Percentiles rank a stretch among this genome's conserved stretches.
Evolutionary conservation across 1,140 invertebrate species (phyloP).

Genomic region (Anthonomus grandis): DNA sequence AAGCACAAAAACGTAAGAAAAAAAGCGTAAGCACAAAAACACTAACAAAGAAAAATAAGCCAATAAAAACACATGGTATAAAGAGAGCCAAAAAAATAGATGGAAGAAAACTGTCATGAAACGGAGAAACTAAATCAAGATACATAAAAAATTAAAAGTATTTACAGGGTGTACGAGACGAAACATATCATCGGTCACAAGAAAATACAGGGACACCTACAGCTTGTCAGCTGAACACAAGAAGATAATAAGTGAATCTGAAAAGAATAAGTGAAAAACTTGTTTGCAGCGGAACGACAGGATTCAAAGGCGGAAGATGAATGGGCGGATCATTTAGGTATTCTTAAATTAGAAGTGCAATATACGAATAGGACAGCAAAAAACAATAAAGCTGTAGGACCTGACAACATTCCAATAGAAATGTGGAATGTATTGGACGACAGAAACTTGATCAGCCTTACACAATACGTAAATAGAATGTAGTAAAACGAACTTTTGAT

Average conservation of each 20-base stretch:
- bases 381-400: neutral
- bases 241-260: neutral
- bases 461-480: too few relatives aligned
- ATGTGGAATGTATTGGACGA: neutral
- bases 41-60: neutral
- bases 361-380: neutral
- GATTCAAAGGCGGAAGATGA: too few relatives aligned
- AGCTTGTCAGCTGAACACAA: neutral
- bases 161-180: too few relatives aligned
- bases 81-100: neutral
- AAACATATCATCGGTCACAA: too few relatives aligned
- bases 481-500: neutral
- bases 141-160: neutral
- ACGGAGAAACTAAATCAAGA: neutral
- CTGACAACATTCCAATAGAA: too few relatives aligned
- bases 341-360: neutral
- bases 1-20: too few relatives aligned
- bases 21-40: neutral
- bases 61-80: neutral
- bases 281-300: neutral
- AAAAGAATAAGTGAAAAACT: neutral
- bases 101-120: neutral
- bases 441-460: neutral
- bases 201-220: neutral
- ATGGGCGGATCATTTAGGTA: too few relatives aligned